These are phyloP conservation scores for Choristoneura fumiferana DNA, from an alignment of 1,140 invertebrate genomes.

Conservation along the genomic window DNA sequence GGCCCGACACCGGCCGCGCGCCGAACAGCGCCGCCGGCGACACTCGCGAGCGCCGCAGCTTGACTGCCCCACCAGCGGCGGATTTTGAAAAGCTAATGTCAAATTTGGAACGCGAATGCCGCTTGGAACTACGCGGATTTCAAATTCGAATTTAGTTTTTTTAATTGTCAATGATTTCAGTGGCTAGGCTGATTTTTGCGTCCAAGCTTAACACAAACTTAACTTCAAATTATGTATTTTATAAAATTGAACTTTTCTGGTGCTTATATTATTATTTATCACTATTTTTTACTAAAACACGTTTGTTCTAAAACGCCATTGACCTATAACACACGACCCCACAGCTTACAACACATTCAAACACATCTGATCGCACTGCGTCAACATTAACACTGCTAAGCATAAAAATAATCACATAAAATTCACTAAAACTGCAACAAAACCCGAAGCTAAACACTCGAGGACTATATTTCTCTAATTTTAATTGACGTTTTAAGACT, in stretches of 20 bases:
- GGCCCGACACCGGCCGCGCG: conserved; percentile 65
- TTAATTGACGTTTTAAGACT: conserved; percentile 17
- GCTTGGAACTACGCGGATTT: no score
- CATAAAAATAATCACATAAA: conserved; percentile 9
- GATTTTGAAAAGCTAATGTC: conserved; percentile 6
- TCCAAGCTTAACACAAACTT: background rate
- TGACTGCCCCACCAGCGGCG: conserved; percentile 34
- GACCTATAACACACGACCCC: conserved; percentile 24
- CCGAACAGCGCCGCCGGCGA: conserved; percentile 69
- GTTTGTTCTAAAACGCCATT: conserved; percentile 1
- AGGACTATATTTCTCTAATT: background rate
- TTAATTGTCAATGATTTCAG: background rate
- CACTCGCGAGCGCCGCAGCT: conserved; percentile 67
- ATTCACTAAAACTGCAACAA: conserved; percentile 11
- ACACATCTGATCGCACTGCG: conserved; percentile 62
- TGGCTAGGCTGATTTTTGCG: background rate
- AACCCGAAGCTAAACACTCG: background rate
- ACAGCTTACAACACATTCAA: conserved; percentile 34
- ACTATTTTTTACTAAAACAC: conserved; percentile 24
- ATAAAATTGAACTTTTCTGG: background rate
- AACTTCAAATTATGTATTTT: background rate
- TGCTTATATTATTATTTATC: conserved; percentile 19
- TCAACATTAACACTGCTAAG: conserved; percentile 25
- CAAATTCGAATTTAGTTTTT: no score
- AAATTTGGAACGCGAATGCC: conserved; percentile 20